phyloP scores from a whole-genome alignment of 2,888 invertebrate species.

The Lycocerus yunnanus region DNA sequence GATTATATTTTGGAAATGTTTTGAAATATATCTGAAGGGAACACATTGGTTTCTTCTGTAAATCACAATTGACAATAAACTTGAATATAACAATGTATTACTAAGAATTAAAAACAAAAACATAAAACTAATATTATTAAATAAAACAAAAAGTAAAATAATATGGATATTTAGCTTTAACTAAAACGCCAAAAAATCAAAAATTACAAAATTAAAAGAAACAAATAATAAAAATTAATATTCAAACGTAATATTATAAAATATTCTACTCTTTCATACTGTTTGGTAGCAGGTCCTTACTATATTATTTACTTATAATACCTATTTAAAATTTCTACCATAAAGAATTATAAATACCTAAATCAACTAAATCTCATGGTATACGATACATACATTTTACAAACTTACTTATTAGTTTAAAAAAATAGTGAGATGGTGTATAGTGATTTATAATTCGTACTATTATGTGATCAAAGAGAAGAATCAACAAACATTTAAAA shows the following conservation, averaged over 20 bases:
- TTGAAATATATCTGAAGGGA: not conserved
- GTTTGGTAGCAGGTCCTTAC: too few species aligned
- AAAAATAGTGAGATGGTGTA: not conserved
- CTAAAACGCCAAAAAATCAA: too few species aligned
- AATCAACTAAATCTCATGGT: not conserved
- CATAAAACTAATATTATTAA: too few species aligned
- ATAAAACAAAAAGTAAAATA: too few species aligned
- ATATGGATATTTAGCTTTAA: too few species aligned
- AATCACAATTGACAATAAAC: not conserved
- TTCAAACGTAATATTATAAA: not conserved
- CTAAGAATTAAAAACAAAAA: not conserved
- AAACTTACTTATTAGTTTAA: not conserved
- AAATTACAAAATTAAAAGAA: not conserved
- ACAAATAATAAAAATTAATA: not conserved
- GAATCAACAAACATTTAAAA: not conserved
- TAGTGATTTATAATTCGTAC: not conserved
- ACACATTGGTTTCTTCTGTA: not conserved
- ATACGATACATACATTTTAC: not conserved
- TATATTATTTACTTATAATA: not conserved
- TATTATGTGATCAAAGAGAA: not conserved
- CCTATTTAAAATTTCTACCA: not conserved
- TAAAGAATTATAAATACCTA: not conserved
- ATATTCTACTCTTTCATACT: not conserved
- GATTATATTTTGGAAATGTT: not conserved
- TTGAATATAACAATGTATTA: not conserved